Base-by-base conservation (phyloP, 2,888 invertebrate genomes). In the Mylabris sibirica region DNA sequence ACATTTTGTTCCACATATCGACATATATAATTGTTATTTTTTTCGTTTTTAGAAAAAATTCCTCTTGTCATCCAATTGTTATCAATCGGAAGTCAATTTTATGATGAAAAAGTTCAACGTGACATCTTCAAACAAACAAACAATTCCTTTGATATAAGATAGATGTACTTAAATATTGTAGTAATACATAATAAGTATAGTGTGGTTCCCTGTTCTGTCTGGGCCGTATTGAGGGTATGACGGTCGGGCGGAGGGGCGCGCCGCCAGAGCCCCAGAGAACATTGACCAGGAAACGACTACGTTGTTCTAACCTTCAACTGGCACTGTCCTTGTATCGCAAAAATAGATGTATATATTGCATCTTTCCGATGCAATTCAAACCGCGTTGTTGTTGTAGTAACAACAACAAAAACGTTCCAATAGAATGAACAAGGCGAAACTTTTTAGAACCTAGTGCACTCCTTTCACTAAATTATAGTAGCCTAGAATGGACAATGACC, bases 251-350 rank as follows among this genome's bases (percentile, higher is more conserved):
- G 62, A 70, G 17, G 64, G 65, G 72, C 67, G 74, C 73, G 72
- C 53, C 71, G 70, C 69, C 70, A 49, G 49, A 74, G 75, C 72
- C 74, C 74, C 73, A 72, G 76, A 77, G 80, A 81, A 79, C 79
- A 75, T 80, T 81, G 81, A 80, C 81, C 80, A 81, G 80, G 78
- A 81, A 80, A 78, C 79, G 67, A 65, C 63, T 20, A 69, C 62
- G 60, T 65, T 38, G n/a, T 77, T 30, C 30, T 30, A 79, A 79
- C 80, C 80, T 81, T 81, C 80, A 79, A 79, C 78, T 77, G 74
- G 71, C 75, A 74, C 73, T 80, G 79, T 80, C 79, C 79, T 80
- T 80, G 79, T 65, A 69, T 69, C 66, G 77, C 75, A 70, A 76
- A 78, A 78, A 78, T 78, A 78, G 78, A 78, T 77, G 76, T 77